Conservation (phyloP, 1,140 invertebrate genomes). For the honey bee (Apis mellifera) region DNA sequence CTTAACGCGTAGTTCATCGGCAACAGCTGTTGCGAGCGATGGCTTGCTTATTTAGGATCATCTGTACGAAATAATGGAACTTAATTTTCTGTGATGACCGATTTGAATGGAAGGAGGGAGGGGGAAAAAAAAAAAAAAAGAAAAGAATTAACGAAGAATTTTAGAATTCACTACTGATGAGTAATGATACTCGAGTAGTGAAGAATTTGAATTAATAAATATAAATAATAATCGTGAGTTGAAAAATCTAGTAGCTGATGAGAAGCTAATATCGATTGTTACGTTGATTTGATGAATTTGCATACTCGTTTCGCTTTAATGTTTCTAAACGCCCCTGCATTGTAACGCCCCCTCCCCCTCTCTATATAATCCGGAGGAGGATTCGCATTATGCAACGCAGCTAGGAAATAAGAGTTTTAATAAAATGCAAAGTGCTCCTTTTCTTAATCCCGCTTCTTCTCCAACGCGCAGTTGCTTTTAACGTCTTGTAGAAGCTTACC, state of each 20-base stretch:
- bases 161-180: neutral
- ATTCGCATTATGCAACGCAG: neutral
- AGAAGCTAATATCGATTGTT: too few relatives aligned
- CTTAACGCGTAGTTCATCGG: neutral
- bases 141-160: neutral
- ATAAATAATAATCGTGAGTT: too few relatives aligned
- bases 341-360: too few relatives aligned
- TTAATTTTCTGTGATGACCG: neutral
- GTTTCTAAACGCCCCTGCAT: neutral
- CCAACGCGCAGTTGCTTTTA: neutral
- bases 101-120: neutral
- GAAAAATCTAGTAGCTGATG: too few relatives aligned
- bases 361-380: neutral
- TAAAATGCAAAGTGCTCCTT: slow-evolving; percentile 14
- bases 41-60: neutral
- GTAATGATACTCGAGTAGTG: too few relatives aligned
- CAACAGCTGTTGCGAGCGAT: neutral
- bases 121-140: neutral
- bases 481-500: neutral
- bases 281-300: too few relatives aligned
- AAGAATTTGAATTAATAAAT: too few relatives aligned
- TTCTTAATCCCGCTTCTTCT: neutral
- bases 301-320: neutral
- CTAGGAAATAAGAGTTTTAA: slow-evolving; percentile 8
- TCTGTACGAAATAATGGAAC: neutral